Evolutionary conservation across 2,888 invertebrate genomes (phyloP), one percentile per base, ranked within the genome.

Genomic region (Eueremaeus valkanovi): DNA sequence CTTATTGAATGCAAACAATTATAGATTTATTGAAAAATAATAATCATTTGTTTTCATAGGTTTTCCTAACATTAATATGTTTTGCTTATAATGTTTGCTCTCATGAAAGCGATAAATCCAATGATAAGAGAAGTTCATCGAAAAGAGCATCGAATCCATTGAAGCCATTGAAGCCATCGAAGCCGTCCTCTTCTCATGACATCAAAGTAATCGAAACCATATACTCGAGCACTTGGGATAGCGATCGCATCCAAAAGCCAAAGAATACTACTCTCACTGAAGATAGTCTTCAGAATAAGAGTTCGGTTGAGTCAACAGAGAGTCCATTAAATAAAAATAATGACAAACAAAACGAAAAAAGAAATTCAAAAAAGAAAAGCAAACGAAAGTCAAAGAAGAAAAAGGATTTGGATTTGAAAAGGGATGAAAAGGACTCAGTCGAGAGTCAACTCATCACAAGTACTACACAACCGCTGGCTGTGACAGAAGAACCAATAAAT

Each of bases 231-330:
- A 33, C 36, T 1, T 66, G 66, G 66, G 66, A 66, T 36, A 66
- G 66, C 36, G 66, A 66, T 66, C 33, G 66, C 33, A 66, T 66
- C 5, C 66, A 66, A 31, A n/a, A 16, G 36, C 66, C 66, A 66
- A 66, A 61, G 5, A 61, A 33, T 66, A n/a, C n/a, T 11, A 36
- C 66, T n/a, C 5, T 11, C 9, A 3, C 16, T 33, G 3, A 13
- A 33, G 24, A 58, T 24, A 58, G 27, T 27, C 5, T 6, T 58
- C 8, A 49, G 3, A 58, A 58, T 21, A 58, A 27, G 2, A 58
- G 29, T 29, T 29, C 27, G 9, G n/a, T 21, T 66, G 33, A 66
- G 1, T 36, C 18, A 11, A 58, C 13, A 6, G 58, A 58, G 3
- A 29, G 9, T 3, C 6, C 8, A 13, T 29, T 11, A 51, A 21